Conservation (phyloP, 2,113 vertebrate species). For the Petaurus breviceps region DNA sequence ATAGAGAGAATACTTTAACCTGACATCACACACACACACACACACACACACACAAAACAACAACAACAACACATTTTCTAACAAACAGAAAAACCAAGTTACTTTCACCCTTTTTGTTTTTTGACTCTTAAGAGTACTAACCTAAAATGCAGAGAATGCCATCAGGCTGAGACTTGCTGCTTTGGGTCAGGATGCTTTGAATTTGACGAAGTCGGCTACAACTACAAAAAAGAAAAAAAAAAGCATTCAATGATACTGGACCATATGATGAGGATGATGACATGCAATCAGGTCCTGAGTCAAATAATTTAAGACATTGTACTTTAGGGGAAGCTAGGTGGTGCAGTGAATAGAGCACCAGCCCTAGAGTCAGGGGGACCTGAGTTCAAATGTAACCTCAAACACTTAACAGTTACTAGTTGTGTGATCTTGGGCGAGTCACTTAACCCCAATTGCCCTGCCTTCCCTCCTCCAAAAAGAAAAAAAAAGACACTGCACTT, state of each 20-base stretch:
- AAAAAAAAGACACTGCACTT: not conserved
- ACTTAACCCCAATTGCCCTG: no score
- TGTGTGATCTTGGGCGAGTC: no score
- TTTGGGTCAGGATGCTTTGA: slow-evolving; percentile 90
- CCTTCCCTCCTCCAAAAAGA: no score
- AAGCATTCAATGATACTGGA: not conserved
- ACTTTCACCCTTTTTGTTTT: not conserved
- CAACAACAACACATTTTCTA: not conserved
- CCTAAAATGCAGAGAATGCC: slow-evolving; percentile 96
- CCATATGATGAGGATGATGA: slow-evolving; percentile 15
- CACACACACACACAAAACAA: no score
- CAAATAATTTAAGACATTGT: not conserved
- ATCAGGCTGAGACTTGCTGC: slow-evolving; percentile 88
- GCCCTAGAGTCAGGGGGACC: no score
- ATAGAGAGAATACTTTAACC: not conserved
- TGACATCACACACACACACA: not conserved
- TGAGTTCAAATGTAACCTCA: no score
- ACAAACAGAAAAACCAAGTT: slow-evolving; percentile 17
- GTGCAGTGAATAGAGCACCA: no score
- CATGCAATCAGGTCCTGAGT: not conserved
- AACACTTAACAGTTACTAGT: no score
- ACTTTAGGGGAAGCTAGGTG: not conserved
- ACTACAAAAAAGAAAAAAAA: slow-evolving; percentile 82
- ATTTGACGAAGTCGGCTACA: slow-evolving; percentile 92
- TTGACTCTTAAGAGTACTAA: slow-evolving; percentile 75